These are phyloP conservation scores for Subanguina moxae DNA, from an alignment of 1,140 invertebrate species.

Conservation along the genomic window DNA sequence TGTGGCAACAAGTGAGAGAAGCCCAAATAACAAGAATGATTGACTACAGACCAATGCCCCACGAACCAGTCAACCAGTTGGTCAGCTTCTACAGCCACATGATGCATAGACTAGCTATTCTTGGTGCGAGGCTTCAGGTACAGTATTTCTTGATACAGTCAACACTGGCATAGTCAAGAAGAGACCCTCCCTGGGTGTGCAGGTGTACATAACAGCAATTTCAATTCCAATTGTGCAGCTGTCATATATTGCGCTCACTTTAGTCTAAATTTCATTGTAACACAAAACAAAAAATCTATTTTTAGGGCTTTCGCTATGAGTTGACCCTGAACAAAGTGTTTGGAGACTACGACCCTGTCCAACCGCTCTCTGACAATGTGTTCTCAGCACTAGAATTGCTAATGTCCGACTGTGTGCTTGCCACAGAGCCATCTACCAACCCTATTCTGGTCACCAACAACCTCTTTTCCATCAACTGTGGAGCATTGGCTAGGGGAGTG, in stretches of 20 bases:
- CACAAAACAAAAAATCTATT: conserved; percentile 11
- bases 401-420: conserved; percentile 48
- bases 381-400: conserved; percentile 56
- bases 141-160: not conserved
- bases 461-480: conserved; percentile 50
- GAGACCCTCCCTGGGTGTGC: no score
- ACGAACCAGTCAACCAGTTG: conserved; percentile 41
- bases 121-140: conserved; percentile 52
- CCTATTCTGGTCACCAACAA: conserved; percentile 50
- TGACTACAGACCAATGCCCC: conserved; percentile 44
- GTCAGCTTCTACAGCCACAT: conserved; percentile 54
- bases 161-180: no score
- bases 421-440: conserved; percentile 47
- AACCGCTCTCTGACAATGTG: conserved; percentile 51
- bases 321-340: conserved; percentile 50
- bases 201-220: no score
- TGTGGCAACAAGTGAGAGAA: conserved; percentile 50
- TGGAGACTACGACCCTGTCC: conserved; percentile 51
- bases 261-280: no score
- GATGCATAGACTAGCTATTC: conserved; percentile 56
- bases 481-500: conserved; percentile 44
- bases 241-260: no score
- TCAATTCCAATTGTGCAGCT: no score
- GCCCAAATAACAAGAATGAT: conserved; percentile 52
- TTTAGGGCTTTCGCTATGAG: conserved; percentile 54